A percentile compares a stretch with the other conserved stretches of the same genome.
Evolutionary conservation across 2,888 invertebrate species (phyloP).

Genomic region (Lamellibrachia columna): DNA sequence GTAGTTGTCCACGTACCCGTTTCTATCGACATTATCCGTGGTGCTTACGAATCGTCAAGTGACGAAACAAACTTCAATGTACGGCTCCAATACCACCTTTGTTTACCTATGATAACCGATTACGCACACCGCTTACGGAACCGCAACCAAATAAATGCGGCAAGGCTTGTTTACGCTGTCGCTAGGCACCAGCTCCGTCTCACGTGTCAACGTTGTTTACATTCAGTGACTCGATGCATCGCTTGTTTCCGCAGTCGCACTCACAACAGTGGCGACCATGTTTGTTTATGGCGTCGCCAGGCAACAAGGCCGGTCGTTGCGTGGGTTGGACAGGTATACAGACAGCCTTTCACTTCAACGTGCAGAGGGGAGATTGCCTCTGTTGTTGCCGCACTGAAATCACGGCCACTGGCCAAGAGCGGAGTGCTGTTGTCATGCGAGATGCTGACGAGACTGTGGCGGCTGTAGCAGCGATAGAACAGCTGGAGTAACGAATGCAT

Average conservation of each 20-base stretch:
- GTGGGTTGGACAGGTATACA: neutral
- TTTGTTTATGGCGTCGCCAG: neutral
- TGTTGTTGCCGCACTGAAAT: neutral
- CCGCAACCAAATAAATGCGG: neutral
- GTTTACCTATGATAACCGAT: neutral
- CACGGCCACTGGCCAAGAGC: neutral
- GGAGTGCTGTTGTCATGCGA: neutral
- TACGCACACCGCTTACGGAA: neutral
- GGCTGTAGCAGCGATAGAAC: neutral
- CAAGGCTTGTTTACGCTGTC: neutral
- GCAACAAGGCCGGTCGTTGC: neutral
- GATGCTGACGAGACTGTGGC: neutral
- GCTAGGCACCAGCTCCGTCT: neutral
- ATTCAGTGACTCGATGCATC: neutral
- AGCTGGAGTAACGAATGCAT: neutral
- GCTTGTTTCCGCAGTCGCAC: neutral
- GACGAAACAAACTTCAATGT: neutral
- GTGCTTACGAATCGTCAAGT: neutral
- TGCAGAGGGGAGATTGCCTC: conserved; percentile 16
- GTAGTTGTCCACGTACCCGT: neutral
- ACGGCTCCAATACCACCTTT: neutral
- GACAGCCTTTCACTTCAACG: neutral
- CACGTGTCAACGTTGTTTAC: neutral
- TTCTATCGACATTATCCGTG: neutral
- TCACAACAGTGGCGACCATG: neutral